Conservation (phyloP, 2,888 invertebrate genomes). For the Andrena trimmerana region DNA sequence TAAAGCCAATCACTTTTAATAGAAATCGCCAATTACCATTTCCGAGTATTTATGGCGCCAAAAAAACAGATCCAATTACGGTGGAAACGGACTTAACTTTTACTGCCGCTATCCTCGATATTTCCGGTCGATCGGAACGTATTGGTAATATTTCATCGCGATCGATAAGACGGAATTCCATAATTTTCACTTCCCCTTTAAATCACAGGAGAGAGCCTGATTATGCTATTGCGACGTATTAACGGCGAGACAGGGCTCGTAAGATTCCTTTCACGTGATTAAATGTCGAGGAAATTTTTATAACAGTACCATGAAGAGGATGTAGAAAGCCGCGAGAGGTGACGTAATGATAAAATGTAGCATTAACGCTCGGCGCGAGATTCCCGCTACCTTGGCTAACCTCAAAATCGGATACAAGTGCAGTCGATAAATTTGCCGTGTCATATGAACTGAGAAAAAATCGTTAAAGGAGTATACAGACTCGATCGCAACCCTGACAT, state of each 20-base stretch:
- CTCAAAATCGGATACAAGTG: background rate
- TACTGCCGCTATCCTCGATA: background rate
- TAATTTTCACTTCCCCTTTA: background rate
- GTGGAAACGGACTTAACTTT: background rate
- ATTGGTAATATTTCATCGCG: background rate
- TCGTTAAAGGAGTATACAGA: slow-evolving; percentile 33
- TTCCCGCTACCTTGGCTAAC: slow-evolving; percentile 3
- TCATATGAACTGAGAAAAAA: too few species aligned
- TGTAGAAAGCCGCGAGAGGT: slow-evolving; percentile 67
- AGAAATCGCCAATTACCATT: background rate
- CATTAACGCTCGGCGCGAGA: slow-evolving; percentile 35
- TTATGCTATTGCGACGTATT: slow-evolving; percentile 14
- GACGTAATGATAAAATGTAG: slow-evolving; percentile 66
- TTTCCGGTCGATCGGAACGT: background rate
- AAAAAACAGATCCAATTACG: background rate
- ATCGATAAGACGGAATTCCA: background rate
- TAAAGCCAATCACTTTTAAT: background rate
- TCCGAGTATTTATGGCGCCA: too few species aligned
- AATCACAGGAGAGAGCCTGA: slow-evolving; percentile 4
- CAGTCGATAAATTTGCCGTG: too few species aligned
- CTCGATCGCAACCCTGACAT: slow-evolving; percentile 69
- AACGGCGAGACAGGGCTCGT: slow-evolving; percentile 24
- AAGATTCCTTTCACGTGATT: slow-evolving; percentile 65
- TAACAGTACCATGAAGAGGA: slow-evolving; percentile 51
- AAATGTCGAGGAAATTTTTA: slow-evolving; percentile 64